Base-by-base conservation (phyloP, 1,140 invertebrate genomes). In the Macrosteles quadrilineatus region DNA sequence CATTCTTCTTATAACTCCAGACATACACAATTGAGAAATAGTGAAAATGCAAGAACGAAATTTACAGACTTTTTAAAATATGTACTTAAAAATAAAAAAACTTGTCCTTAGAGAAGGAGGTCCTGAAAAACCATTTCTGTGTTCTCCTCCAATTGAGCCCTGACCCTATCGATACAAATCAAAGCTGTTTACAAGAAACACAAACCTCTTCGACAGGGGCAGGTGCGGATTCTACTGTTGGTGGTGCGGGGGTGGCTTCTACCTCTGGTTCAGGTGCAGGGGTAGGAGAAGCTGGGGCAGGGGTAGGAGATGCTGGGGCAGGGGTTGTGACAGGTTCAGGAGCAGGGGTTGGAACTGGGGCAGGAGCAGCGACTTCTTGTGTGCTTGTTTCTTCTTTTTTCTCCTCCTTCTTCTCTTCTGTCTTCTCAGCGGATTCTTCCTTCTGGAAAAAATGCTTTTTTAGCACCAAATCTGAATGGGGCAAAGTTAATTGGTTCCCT, bases 321-420 rank as follows among this genome's bases (percentile, higher is more conserved):
- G 63, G 63, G 32, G 63, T 36, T 17, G 63, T 32, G 32, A 36
- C 40, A 66, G 63, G 30, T 1, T 30, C 66, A 4, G 40, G 14
- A 12, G 23, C 65, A 9, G 59, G 27, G 1, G 30, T 27, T 4
- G 43, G 25, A 23, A n/a, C 66, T 1, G 53, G 40, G 0, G 45
- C 66, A 14, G 47, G 47, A 32, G 68, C n/a, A 1, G 57, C 25
- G 1, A 31, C 53, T 36, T 68, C 72, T 53, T 68, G 45, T 47
- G 59, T 67, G 25, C 71, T 65, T 69, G 40, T 59, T 14, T 25
- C 50, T 36, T 59, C 70, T 12, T 70, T 64, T 57, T 69, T 69
- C 21, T 70, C 64, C 19, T 71, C 66, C 31, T 67, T 67, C n/a
- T 67, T 65, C 57, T 72, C 71, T 36, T 57, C 71, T n/a, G 67